Evolutionary conservation across 2,888 invertebrate genomes (phyloP).

Genomic region (Euplagia quadripunctaria): DNA sequence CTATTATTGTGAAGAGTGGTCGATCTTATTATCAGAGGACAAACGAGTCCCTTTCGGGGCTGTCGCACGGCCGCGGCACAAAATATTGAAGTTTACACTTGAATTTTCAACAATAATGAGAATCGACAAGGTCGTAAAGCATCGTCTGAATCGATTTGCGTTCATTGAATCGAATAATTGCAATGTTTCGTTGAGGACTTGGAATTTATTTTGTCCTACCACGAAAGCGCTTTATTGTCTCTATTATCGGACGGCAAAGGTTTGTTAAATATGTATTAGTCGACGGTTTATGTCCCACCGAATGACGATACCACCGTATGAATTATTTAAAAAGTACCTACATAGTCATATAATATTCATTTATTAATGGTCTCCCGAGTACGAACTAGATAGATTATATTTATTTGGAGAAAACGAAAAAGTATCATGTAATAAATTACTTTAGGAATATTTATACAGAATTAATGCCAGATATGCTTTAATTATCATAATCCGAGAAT

Average conservation of each 20-base stretch:
- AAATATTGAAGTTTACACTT: slow-evolving; percentile 59
- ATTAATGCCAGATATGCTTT: not conserved
- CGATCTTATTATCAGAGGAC: slow-evolving; percentile 80
- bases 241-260: slow-evolving; percentile 61
- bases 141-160: slow-evolving; percentile 74
- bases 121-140: slow-evolving; percentile 66
- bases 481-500: not conserved
- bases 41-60: slow-evolving; percentile 65
- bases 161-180: slow-evolving; percentile 79
- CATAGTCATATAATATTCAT: slow-evolving; percentile 57
- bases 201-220: slow-evolving; percentile 66
- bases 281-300: slow-evolving; percentile 57
- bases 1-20: slow-evolving; percentile 80
- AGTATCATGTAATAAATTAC: slow-evolving; percentile 18
- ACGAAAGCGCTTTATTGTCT: slow-evolving; percentile 65
- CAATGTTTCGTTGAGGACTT: slow-evolving; percentile 68
- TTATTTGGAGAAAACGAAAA: slow-evolving; percentile 28
- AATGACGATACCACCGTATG: slow-evolving; percentile 62
- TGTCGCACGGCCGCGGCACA: slow-evolving; percentile 23
- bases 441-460: slow-evolving; percentile 6
- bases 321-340: slow-evolving; percentile 65
- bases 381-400: slow-evolving; percentile 24
- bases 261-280: slow-evolving; percentile 73
- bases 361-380: slow-evolving; percentile 48
- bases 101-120: slow-evolving; percentile 63